These are phyloP conservation scores for Spodoptera littoralis DNA, from an alignment of 2,888 invertebrate genomes.

Conservation along the genomic window DNA sequence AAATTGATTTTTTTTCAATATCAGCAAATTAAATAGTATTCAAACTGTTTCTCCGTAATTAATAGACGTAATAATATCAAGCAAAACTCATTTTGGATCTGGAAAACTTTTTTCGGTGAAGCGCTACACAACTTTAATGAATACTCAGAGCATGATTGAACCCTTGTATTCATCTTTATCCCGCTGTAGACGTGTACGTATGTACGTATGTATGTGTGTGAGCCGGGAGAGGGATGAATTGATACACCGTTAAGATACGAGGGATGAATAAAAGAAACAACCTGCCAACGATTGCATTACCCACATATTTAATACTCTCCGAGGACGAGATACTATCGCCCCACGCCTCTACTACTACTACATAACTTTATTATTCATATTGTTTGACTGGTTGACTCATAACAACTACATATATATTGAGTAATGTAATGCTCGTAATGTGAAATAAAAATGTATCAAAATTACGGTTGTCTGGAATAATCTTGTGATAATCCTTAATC, in stretches of 20 bases:
- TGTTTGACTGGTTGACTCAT: too few relatives aligned
- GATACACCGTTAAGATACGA: slow-evolving; percentile 55
- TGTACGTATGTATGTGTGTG: background rate
- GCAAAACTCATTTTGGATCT: background rate
- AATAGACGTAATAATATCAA: background rate
- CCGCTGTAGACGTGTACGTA: slow-evolving; percentile 6
- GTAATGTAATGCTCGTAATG: background rate
- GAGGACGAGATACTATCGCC: slow-evolving; percentile 34
- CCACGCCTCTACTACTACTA: slow-evolving; percentile 20
- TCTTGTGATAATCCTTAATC: background rate
- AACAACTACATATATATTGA: too few relatives aligned
- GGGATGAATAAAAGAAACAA: slow-evolving; percentile 53
- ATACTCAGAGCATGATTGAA: slow-evolving; percentile 6
- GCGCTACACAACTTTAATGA: slow-evolving; percentile 12
- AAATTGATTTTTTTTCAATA: background rate
- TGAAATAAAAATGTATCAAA: background rate
- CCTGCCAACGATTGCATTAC: slow-evolving; percentile 49
- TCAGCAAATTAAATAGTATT: too few relatives aligned
- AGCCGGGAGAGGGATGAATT: slow-evolving; percentile 41
- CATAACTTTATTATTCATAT: background rate
- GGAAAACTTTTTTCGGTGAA: background rate
- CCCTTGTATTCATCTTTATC: slow-evolving; percentile 40
- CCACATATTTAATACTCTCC: slow-evolving; percentile 42
- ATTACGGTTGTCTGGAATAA: background rate
- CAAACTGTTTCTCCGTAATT: background rate